Evolutionary conservation across 1,140 invertebrate genomes (phyloP).

Genomic region (Drosophila pallidifrons): DNA sequence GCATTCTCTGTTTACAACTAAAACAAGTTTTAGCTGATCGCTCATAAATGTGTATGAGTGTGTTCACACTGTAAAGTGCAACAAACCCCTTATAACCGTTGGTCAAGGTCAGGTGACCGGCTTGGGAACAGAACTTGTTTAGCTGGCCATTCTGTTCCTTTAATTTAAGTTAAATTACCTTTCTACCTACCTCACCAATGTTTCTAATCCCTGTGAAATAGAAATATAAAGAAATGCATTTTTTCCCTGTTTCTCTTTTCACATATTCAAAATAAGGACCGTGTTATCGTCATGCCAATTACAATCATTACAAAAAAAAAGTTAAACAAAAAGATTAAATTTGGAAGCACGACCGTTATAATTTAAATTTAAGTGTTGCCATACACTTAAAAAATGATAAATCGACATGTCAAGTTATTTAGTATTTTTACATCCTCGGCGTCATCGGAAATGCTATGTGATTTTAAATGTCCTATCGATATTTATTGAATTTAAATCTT

Average conservation of each 20-base stretch:
- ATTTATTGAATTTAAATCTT: no score
- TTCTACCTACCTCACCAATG: background rate
- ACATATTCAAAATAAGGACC: background rate
- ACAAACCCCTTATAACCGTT: constrained; percentile 39
- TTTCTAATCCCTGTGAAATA: background rate
- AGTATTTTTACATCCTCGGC: no score
- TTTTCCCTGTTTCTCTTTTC: background rate
- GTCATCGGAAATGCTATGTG: no score
- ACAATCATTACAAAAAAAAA: background rate
- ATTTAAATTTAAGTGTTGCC: constrained; percentile 7
- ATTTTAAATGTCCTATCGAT: no score
- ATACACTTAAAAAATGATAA: background rate
- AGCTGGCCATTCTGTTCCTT: background rate
- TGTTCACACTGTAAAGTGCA: constrained; percentile 22
- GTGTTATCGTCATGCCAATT: background rate
- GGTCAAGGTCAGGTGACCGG: constrained; percentile 44
- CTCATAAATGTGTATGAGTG: background rate
- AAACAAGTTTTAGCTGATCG: constrained; percentile 27
- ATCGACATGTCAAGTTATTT: no score
- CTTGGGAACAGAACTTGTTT: constrained; percentile 26
- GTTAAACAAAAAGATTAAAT: background rate
- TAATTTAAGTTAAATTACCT: constrained; percentile 18
- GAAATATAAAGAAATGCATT: background rate
- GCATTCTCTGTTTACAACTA: constrained; percentile 24
- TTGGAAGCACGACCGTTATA: no score